Evolutionary conservation across 2,113 vertebrate species (phyloP), one percentile per base, ranked within the genome.

Genomic region (Rhea americana): DNA sequence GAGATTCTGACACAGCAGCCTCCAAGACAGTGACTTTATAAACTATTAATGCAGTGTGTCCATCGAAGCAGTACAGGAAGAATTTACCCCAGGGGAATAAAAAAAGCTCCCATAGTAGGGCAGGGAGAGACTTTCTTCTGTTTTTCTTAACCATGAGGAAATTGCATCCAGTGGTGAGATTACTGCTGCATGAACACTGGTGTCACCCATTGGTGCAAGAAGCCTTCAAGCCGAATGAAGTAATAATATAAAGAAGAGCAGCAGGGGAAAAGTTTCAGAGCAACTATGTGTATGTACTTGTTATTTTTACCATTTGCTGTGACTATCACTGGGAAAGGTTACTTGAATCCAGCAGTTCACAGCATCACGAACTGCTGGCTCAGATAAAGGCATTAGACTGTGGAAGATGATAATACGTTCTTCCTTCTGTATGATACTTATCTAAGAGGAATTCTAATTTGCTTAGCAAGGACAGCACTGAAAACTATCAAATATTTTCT

Each of bases 271-370:
- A 25, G 37, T 30, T 81, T 47, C 70, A 59, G 68, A 63, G 71
- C 67, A 77, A 74, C 48, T 65, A 19, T 53, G 19, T 74, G 65
- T 74, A 37, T 71, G 67, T 70, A 43, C 83, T 94, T 95, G 87
- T 90, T 93, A 96, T 96, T 96, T 89, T 63, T 91, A 51, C 74
- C 56, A 58, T 87, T 95, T 94, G 93, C 95, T 96, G 95, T 96
- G 96, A 97, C 91, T 96, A 97, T 96, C 94, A 89, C 93, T 93
- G 77, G 87, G 85, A 97, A 97, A 98, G 95, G 97, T 97, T 94
- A 96, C 84, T 91, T 78, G 73, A 95, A 93, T 93, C 80, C 88
- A 74, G 92, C 82, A 85, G 94, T 94, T 96, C 95, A 78, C 85
- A 90, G 87, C 91, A 93, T 96, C 86, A 53, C 82, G 87, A 97